Conservation (phyloP, 2,888 invertebrate genomes). For the Apocheima hispidaria region DNA sequence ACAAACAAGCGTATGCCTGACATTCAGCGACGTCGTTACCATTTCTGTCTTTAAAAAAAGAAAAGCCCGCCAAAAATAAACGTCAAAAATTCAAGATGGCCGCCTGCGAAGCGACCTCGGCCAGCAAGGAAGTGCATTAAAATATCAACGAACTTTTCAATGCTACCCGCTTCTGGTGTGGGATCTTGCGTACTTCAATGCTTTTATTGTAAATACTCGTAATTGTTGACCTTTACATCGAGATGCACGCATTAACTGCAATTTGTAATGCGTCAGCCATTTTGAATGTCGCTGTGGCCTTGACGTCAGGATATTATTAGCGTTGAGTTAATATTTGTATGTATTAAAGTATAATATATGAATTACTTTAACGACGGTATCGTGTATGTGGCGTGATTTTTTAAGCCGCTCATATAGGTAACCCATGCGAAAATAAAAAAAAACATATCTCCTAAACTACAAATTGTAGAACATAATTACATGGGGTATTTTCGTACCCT, state of each 20-base stretch:
- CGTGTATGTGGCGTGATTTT: no score
- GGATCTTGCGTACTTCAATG: conserved; percentile 35
- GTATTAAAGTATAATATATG: conserved; percentile 5
- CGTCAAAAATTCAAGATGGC: conserved; percentile 82
- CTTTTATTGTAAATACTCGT: conserved; percentile 48
- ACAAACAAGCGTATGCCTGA: conserved; percentile 31
- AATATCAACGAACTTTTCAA: conserved; percentile 85
- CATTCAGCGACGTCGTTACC: conserved; percentile 56
- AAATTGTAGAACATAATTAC: no score
- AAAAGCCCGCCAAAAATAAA: conserved; percentile 82
- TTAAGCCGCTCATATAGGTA: no score
- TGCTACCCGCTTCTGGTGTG: conserved; percentile 71
- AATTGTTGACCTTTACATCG: conserved; percentile 65
- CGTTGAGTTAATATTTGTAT: conserved; percentile 32
- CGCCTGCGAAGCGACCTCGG: conserved; percentile 70
- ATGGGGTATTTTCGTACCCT: no score
- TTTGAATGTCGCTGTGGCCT: conserved; percentile 58
- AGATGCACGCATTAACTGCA: conserved; percentile 57
- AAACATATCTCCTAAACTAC: no score
- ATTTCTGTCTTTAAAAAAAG: conserved; percentile 59
- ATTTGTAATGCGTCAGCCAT: conserved; percentile 56
- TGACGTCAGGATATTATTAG: conserved; percentile 55
- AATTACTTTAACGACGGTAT: conserved; percentile 16
- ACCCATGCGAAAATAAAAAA: no score
- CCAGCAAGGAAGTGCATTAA: conserved; percentile 79